A percentile compares a stretch with the other conserved stretches of the same genome.
Conservation (phyloP, 92 coral and sea anemone species). For the Porites divaricata region DNA sequence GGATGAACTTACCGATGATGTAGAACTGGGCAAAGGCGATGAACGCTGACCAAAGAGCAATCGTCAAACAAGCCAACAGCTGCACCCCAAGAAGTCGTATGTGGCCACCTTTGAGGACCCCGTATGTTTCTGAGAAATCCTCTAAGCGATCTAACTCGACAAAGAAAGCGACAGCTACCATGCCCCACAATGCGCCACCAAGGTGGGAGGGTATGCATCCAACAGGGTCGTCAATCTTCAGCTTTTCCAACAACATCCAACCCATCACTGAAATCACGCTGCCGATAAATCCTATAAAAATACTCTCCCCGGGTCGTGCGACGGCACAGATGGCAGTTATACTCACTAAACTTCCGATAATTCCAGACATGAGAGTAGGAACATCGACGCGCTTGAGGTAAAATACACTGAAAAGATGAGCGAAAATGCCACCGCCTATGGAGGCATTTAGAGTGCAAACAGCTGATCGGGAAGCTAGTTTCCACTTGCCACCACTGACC, state of each 20-base stretch:
- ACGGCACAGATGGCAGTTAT: slow-evolving; percentile 92
- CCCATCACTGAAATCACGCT: slow-evolving; percentile 74
- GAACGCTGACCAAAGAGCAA: slow-evolving; percentile 55
- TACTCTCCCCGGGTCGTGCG: slow-evolving; percentile 89
- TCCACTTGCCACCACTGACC: slow-evolving; percentile 85
- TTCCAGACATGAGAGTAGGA: slow-evolving; percentile 72
- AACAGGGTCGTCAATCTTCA: slow-evolving; percentile 81
- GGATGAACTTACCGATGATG: slow-evolving; percentile 53
- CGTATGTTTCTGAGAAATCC: slow-evolving; percentile 75
- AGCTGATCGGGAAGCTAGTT: slow-evolving; percentile 85
- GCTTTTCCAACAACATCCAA: slow-evolving; percentile 73
- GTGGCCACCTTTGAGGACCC: slow-evolving; percentile 83
- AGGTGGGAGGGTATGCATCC: slow-evolving; percentile 80
- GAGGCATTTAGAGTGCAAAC: slow-evolving; percentile 92
- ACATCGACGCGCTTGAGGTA: slow-evolving; percentile 1
- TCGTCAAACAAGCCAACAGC: slow-evolving; percentile 61
- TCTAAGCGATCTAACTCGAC: slow-evolving; percentile 78
- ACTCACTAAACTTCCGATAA: slow-evolving; percentile 84
- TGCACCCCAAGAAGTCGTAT: slow-evolving; percentile 60
- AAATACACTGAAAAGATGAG: slow-evolving; percentile 55
- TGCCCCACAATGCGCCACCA: slow-evolving; percentile 81
- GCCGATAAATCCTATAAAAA: slow-evolving; percentile 76
- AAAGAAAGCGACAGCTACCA: slow-evolving; percentile 89
- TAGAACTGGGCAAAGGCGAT: slow-evolving; percentile 44
- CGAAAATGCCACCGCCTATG: slow-evolving; percentile 86